phyloP scores from a whole-genome alignment of 1,140 invertebrate species.

The Psix sp. region DNA sequence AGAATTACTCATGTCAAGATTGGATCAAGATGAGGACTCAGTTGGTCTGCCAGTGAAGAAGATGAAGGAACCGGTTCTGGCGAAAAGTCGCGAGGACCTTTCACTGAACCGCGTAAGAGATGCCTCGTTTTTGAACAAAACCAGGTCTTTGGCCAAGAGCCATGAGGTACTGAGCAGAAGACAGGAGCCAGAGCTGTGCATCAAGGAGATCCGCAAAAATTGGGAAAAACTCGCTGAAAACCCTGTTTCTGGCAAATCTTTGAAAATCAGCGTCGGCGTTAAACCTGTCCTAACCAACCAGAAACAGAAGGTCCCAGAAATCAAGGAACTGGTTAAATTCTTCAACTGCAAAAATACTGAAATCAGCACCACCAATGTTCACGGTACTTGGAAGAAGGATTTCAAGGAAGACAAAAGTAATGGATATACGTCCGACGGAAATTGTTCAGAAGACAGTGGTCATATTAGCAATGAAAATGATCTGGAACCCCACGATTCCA shows the following conservation, averaged over 20 bases:
- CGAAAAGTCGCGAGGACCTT: constrained; percentile 47
- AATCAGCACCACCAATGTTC: constrained; percentile 32
- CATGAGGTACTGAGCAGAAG: constrained; percentile 55
- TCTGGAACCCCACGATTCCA: constrained; percentile 49
- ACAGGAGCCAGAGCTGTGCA: constrained; percentile 50
- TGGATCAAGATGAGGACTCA: constrained; percentile 67
- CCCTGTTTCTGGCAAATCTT: too few species aligned
- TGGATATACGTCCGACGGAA: constrained; percentile 72
- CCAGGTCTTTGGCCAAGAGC: constrained; percentile 55
- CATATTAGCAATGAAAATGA: constrained; percentile 86
- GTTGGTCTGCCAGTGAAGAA: constrained; percentile 10
- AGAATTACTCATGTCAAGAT: constrained; percentile 66
- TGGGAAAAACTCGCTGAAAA: constrained; percentile 74
- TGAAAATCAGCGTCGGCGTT: background rate
- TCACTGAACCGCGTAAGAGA: constrained; percentile 26
- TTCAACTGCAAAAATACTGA: constrained; percentile 74
- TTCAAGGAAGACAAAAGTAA: constrained; percentile 65
- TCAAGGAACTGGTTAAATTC: constrained; percentile 74
- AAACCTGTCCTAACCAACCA: constrained; percentile 10
- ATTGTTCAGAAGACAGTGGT: constrained; percentile 85
- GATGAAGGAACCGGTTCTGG: constrained; percentile 20
- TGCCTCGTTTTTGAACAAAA: constrained; percentile 39
- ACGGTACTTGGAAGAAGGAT: constrained; percentile 61
- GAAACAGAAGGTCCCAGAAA: constrained; percentile 61
- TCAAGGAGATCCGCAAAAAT: constrained; percentile 69